Evolutionary conservation across 2,888 invertebrate species (phyloP), one percentile per base, ranked within the genome.

Genomic region (Hydraecia micacea): DNA sequence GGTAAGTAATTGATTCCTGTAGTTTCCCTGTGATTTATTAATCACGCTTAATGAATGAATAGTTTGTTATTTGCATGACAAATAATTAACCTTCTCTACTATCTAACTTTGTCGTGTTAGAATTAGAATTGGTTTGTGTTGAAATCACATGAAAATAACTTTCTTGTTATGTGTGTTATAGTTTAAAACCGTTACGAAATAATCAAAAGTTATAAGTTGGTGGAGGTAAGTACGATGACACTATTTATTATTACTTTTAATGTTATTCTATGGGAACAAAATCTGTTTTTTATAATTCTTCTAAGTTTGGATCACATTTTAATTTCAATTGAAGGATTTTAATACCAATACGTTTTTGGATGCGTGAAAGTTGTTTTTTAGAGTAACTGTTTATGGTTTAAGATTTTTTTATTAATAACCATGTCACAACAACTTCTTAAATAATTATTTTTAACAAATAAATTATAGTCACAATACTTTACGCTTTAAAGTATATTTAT

Each of bases 1-100:
- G 96, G 96, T 96, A 95, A 96, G 96, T 95, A 91, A 89, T 80
- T 92, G 84, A 92, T 88, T 92, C 93, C 93, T 93, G 95, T 95
- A 95, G 95, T 88, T 90, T 87, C 87, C 86, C 87, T 79, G 89
- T 86, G 82, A 89, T 81, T 87, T 79, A 71, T 58, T 85, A 71
- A 87, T 83, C 73, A 80, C 77, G 79, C 80, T 82, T 86, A 82
- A 75, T 86, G 86, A 81, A 85, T 89, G 87, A 76, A 81, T 87
- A 84, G 81, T 87, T 85, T 87, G 82, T 80, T 87, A 77, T 79
- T 85, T 91, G 93, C 93, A 93, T 92, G 91, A 85, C 62, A 85
- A 84, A 85, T 79, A 84, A 85, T 79, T 66, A 73, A 84, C 67
- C 71, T 77, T 82, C 65, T 74, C 63, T 73, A 25, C 72, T 84